These are phyloP conservation scores for Axinella damicornis DNA, from an alignment of 37 sponge, comb jelly and placozoan species.

Conservation along the genomic window DNA sequence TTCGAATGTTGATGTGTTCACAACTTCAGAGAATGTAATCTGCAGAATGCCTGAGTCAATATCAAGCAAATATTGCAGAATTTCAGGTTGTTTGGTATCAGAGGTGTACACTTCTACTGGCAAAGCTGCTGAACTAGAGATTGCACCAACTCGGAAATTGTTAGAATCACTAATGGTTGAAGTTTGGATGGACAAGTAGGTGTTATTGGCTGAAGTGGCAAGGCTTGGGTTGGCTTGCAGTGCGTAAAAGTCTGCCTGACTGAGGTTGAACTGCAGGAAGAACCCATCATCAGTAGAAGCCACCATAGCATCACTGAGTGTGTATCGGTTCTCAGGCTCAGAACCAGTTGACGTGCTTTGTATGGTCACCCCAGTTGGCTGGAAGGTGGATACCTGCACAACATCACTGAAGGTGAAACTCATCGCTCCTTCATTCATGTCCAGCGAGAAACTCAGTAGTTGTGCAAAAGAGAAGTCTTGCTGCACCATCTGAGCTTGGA, in stretches of 20 bases:
- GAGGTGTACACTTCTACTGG: conserved; percentile 55
- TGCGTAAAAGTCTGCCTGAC: conserved; percentile 30
- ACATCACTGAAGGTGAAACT: conserved; percentile 84
- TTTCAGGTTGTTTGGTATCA: conserved; percentile 64
- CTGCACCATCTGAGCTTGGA: background rate
- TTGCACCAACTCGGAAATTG: conserved; percentile 12
- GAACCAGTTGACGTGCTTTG: conserved; percentile 47
- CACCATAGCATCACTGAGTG: conserved; percentile 24
- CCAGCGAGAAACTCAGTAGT: conserved; percentile 67
- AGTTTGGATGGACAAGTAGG: conserved; percentile 41
- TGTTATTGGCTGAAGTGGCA: conserved; percentile 64
- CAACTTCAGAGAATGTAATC: conserved; percentile 84
- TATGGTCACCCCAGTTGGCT: conserved; percentile 59
- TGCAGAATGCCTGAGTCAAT: conserved; percentile 64
- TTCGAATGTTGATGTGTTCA: conserved; percentile 74
- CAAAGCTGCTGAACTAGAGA: conserved; percentile 40
- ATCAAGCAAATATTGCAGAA: conserved; percentile 73
- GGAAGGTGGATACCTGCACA: conserved; percentile 41
- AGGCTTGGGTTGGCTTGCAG: conserved; percentile 69
- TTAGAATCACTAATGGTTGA: conserved; percentile 47
- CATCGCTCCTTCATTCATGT: conserved; percentile 71
- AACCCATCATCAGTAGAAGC: conserved; percentile 43
- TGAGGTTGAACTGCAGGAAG: conserved; percentile 67
- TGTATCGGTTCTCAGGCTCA: conserved; percentile 31
- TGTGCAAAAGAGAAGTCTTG: conserved; percentile 51